Conservation (phyloP, 2,888 invertebrate species). For the Slavum lentiscoides region DNA sequence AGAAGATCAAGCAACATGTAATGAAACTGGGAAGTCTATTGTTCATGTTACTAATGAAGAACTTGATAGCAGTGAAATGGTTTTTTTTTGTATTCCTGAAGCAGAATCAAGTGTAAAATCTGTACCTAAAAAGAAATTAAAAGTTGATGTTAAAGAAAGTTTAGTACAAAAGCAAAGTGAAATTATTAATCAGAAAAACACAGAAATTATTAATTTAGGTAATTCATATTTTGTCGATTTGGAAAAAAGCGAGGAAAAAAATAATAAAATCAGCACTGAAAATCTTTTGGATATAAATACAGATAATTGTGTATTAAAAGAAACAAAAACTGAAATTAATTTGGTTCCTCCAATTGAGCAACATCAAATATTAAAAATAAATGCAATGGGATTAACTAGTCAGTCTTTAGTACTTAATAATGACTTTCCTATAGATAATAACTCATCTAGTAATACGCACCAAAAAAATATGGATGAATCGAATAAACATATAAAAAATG, state of each 20-base stretch:
- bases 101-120: slow-evolving; percentile 26
- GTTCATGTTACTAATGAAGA: slow-evolving; percentile 48
- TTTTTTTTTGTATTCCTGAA: slow-evolving; percentile 46
- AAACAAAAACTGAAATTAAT: slow-evolving; percentile 4
- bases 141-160: slow-evolving; percentile 27
- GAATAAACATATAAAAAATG: neutral
- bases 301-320: neutral
- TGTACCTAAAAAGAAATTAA: slow-evolving; percentile 32
- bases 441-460: neutral
- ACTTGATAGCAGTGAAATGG: slow-evolving; percentile 47
- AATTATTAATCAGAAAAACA: neutral
- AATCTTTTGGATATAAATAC: neutral
- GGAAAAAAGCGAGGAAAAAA: neutral
- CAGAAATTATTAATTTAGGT: neutral
- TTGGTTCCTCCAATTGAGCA: neutral
- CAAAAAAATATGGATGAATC: neutral
- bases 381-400: neutral
- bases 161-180: neutral
- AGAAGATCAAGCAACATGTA: slow-evolving; percentile 25
- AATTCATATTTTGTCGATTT: neutral
- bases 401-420: neutral
- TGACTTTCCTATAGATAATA: neutral
- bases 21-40: slow-evolving; percentile 46
- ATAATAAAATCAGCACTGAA: neutral
- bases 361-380: neutral